A percentile compares a stretch with the other conserved stretches of the same genome.
These are phyloP conservation scores for Tetramorium parvispinum DNA, from an alignment of 1,140 invertebrate species.

Conservation along the genomic window DNA sequence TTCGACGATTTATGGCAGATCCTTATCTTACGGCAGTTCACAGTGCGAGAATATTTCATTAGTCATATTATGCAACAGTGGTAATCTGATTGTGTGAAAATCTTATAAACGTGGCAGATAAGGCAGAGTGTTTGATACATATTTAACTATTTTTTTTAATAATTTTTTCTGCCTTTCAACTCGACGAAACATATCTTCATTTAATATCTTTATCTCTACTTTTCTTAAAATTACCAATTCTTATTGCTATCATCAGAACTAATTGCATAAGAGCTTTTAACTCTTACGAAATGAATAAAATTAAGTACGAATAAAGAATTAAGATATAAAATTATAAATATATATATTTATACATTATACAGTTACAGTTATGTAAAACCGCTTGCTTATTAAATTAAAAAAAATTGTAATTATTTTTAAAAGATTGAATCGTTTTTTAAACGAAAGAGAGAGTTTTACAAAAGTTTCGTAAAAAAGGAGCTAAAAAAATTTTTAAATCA, in stretches of 20 bases:
- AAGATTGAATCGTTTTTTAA: neutral
- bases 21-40: slow-evolving; percentile 44
- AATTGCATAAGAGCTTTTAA: neutral
- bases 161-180: neutral
- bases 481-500: neutral
- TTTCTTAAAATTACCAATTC: neutral
- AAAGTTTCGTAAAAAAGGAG: neutral
- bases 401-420: neutral
- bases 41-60: slow-evolving; percentile 50
- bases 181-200: neutral
- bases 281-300: neutral
- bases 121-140: neutral
- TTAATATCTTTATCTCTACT: neutral
- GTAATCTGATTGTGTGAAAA: slow-evolving; percentile 34
- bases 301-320: neutral
- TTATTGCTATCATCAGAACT: neutral
- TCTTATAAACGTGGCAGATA: neutral
- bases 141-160: neutral
- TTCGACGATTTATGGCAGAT: slow-evolving; percentile 56
- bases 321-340: neutral
- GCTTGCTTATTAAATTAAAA: neutral
- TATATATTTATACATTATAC: too few relatives aligned
- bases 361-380: neutral
- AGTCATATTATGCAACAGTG: slow-evolving; percentile 48
- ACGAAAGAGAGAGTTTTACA: neutral